A percentile compares a stretch with the other conserved stretches of the same genome.
phyloP scores from a whole-genome alignment of 2,113 vertebrate genomes.

The Boleophthalmus pectinirostris region DNA sequence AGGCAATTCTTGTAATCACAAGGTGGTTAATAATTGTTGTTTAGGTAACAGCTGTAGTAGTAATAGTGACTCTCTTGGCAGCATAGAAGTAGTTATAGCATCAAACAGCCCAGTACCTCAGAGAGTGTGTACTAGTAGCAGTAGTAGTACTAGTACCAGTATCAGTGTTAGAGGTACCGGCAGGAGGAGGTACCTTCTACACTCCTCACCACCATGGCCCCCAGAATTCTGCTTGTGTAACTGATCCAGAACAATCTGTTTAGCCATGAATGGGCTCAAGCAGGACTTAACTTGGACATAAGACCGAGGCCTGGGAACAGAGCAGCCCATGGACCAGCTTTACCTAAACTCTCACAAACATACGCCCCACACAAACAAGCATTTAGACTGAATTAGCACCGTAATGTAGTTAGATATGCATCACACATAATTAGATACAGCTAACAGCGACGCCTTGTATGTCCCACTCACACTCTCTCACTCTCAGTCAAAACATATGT shows the following conservation, averaged over 20 bases:
- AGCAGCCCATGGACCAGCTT: conserved; percentile 10
- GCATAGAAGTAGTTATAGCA: neutral
- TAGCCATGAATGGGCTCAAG: conserved; percentile 33
- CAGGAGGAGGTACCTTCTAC: neutral
- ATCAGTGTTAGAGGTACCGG: neutral
- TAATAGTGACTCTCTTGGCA: neutral
- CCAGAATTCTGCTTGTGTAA: conserved; percentile 40
- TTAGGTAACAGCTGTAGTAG: neutral
- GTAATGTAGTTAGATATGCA: conserved; percentile 39
- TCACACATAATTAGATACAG: conserved; percentile 44
- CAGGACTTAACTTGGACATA: conserved; percentile 35
- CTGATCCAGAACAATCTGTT: conserved; percentile 56
- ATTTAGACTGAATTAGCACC: conserved; percentile 25
- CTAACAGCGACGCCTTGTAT: conserved; percentile 34
- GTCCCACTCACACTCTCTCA: conserved; percentile 9
- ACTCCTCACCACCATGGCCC: conserved; percentile 1
- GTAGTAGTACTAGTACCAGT: neutral
- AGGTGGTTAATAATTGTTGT: no score
- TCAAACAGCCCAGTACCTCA: no score
- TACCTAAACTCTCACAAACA: conserved; percentile 12
- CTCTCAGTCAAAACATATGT: conserved; percentile 22
- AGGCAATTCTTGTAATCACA: no score
- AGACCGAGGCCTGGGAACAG: conserved; percentile 36
- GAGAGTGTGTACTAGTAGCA: neutral
- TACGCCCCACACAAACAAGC: conserved; percentile 29